Conservation (phyloP, 1,140 invertebrate species). For the Eupristina koningsbergeri region DNA sequence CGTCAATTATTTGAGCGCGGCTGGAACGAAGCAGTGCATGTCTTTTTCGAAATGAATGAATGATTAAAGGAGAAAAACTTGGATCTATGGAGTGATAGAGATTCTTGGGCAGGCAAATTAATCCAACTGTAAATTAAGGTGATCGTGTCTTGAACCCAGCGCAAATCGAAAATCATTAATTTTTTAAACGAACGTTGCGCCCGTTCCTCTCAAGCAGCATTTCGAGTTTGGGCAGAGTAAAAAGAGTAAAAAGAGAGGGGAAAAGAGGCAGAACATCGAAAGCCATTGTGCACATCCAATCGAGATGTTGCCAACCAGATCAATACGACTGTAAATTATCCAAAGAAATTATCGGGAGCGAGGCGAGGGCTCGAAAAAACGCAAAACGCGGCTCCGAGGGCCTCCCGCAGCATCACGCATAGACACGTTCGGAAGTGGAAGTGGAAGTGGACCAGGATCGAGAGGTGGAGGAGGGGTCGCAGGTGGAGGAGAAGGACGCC, state of each 20-base stretch:
- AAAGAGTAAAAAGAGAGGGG: too few relatives aligned
- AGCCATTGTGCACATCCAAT: constrained; percentile 69
- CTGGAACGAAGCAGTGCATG: neutral
- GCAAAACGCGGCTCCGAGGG: constrained; percentile 50
- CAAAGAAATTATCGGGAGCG: constrained; percentile 74
- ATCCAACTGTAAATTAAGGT: neutral
- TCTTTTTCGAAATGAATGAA: too few relatives aligned
- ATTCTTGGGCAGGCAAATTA: too few relatives aligned
- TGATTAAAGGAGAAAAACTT: too few relatives aligned
- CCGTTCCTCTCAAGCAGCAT: neutral
- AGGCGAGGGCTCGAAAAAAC: constrained; percentile 54
- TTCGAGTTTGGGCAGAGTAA: neutral
- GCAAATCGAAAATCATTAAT: neutral
- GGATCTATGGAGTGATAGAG: too few relatives aligned
- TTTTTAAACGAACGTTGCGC: neutral
- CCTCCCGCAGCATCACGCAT: constrained; percentile 67
- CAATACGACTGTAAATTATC: constrained; percentile 75
- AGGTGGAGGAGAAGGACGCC: constrained; percentile 28
- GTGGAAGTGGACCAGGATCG: constrained; percentile 40
- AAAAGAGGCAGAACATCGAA: constrained; percentile 59
- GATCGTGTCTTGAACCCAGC: neutral
- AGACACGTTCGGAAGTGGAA: constrained; percentile 62
- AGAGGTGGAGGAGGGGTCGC: constrained; percentile 43
- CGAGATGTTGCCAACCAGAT: constrained; percentile 73
- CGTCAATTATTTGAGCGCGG: too few relatives aligned